Conservation (phyloP, 2,888 invertebrate species). For the Drosophila gaucha region DNA sequence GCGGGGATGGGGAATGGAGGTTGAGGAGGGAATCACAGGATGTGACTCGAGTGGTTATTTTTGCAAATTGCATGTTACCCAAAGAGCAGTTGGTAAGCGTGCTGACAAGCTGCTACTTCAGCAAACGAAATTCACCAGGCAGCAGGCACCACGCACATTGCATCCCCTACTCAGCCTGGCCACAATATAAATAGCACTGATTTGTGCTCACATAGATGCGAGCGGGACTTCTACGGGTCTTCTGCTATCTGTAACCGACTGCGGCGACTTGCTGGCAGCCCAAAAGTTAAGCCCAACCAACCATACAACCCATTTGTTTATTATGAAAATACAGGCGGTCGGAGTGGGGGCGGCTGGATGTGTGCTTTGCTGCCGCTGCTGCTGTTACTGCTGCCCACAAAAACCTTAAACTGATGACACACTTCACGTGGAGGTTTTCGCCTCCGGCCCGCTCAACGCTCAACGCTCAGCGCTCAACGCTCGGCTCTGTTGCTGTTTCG, state of each 20-base stretch:
- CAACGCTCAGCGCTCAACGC: conserved; percentile 1
- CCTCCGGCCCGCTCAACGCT: conserved; percentile 51
- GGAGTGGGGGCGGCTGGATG: conserved; percentile 8
- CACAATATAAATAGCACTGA: conserved; percentile 78
- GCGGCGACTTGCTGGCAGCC: conserved; percentile 59
- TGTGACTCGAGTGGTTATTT: conserved; percentile 42
- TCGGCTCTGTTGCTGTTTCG: conserved; percentile 39
- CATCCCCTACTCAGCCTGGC: conserved; percentile 24
- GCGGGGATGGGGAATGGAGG: too few relatives aligned
- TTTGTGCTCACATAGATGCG: conserved; percentile 74
- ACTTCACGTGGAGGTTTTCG: conserved; percentile 74
- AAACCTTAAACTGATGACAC: conserved; percentile 81
- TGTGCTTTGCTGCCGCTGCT: background rate
- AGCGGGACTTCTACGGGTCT: conserved; percentile 22
- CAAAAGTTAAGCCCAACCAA: conserved; percentile 80
- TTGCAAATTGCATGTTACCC: conserved; percentile 55
- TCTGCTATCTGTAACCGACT: conserved; percentile 43
- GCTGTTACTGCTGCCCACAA: conserved; percentile 60
- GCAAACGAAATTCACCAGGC: conserved; percentile 1
- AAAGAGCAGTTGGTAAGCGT: conserved; percentile 44
- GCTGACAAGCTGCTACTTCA: conserved; percentile 56
- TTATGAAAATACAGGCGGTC: conserved; percentile 65
- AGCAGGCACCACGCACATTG: conserved; percentile 10
- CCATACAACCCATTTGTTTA: conserved; percentile 76
- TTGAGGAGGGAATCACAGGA: conserved; percentile 3